Evolutionary conservation across 2,888 invertebrate species (phyloP).

Genomic region (Linnaemya vulpina): DNA sequence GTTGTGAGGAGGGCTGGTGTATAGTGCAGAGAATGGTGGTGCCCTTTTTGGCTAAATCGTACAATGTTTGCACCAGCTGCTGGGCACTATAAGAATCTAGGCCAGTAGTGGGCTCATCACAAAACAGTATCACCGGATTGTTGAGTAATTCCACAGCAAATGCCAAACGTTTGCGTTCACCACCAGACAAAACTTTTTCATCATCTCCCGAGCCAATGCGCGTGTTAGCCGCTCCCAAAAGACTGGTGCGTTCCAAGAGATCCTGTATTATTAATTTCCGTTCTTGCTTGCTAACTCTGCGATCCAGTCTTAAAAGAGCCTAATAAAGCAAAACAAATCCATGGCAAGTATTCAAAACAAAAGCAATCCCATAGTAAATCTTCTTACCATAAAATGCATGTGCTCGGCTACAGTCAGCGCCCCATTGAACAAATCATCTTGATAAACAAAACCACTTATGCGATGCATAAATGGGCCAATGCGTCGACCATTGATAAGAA

Average conservation of each 20-base stretch:
- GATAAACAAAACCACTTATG: constrained; percentile 94
- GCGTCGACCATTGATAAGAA: constrained; percentile 89
- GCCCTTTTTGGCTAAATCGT: constrained; percentile 88
- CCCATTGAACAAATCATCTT: constrained; percentile 94
- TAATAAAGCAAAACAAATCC: constrained; percentile 79
- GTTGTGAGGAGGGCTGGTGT: constrained; percentile 95
- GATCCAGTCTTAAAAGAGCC: constrained; percentile 92
- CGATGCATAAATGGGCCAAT: constrained; percentile 90
- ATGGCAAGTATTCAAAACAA: not conserved
- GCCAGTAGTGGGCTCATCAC: constrained; percentile 98
- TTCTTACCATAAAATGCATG: constrained; percentile 90
- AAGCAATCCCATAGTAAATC: not conserved
- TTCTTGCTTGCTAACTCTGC: constrained; percentile 85
- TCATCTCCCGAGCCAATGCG: constrained; percentile 91
- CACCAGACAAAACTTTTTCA: constrained; percentile 93
- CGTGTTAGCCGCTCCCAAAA: constrained; percentile 88
- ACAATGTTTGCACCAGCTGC: constrained; percentile 89
- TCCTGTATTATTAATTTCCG: constrained; percentile 87
- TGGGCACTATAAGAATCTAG: constrained; percentile 96
- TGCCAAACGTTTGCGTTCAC: constrained; percentile 95
- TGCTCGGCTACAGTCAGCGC: constrained; percentile 94
- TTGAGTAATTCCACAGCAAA: constrained; percentile 96
- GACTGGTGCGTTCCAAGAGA: constrained; percentile 88
- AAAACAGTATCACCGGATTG: constrained; percentile 95
- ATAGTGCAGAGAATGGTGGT: constrained; percentile 96